Base-by-base conservation (phyloP, 2,888 invertebrate species). In the Heterodera filipjevi region DNA sequence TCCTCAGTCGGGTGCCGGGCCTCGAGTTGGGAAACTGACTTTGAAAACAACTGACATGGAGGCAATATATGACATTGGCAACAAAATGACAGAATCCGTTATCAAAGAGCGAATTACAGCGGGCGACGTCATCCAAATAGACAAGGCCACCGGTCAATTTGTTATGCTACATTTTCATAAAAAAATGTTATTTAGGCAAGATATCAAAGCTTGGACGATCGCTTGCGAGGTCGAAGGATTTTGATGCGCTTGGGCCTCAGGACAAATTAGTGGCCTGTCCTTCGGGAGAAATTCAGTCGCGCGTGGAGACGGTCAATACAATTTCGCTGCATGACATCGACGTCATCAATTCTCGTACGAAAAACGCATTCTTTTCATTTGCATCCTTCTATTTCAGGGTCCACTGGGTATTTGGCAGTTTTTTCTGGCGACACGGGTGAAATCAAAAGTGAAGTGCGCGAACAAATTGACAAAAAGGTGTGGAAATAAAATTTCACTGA, bases 41-140 rank as follows among this genome's bases (percentile, higher is more conserved):
- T 91, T 99, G 71, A 99, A 99, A 91, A 99, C 99, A 0, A 98
- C 97, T 0, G 99, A 99, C 90, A 99, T 99, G 99, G 99, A 99
- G 90, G 98, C 99, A 0, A 94, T 97, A 82, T 99, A 99, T 89
- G 99, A 99, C 90, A 92, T 99, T 89, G 99, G 99, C 2, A 97
- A 78, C 35, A 89, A 88, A 79, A 86, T 88, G 85, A 83, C 86
- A 19, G 88, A 88, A 32, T 81, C 84, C 6, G 82, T 87, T 49
- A 80, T 87, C 86, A 97, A 97, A 73, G 84, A 87, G 88, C 96
- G 98, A 89, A 95, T 94, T 70, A 90, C 90, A 80, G 91, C 91
- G 46, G 92, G 92, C 1, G 99, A 99, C 90, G 95, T 99, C 0
- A 94, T 99, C 30, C 97, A 96, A 10, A 98, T 99, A 86, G 98